These are phyloP conservation scores for Monochamus saltuarius DNA, from an alignment of 1,140 invertebrate species.

Conservation along the genomic window DNA sequence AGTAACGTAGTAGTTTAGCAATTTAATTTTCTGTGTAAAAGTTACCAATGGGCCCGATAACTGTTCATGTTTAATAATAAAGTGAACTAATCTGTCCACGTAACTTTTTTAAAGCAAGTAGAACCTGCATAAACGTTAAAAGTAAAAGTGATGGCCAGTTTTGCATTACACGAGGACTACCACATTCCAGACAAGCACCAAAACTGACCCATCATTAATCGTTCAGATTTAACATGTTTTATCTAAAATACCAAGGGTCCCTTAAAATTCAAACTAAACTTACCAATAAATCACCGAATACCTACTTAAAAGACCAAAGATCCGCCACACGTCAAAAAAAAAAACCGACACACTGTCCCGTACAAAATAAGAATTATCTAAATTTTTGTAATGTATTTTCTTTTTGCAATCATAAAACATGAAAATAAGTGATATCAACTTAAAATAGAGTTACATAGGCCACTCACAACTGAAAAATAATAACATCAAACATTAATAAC, in stretches of 20 bases:
- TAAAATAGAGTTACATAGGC: constrained; percentile 7
- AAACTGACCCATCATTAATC: constrained; percentile 12
- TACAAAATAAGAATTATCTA: neutral
- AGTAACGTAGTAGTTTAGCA: too few species aligned
- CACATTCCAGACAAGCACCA: constrained; percentile 14
- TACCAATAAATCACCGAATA: constrained; percentile 9
- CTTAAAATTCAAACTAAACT: neutral
- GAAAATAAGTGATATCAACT: too few species aligned
- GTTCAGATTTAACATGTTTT: constrained; percentile 15
- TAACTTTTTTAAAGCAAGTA: too few species aligned
- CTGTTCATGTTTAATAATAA: too few species aligned
- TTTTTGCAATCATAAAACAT: constrained; percentile 5
- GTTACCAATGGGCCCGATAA: too few species aligned
- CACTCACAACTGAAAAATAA: constrained; percentile 39
- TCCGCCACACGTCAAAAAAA: constrained; percentile 1
- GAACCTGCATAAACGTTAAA: neutral
- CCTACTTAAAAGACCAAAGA: constrained; percentile 6
- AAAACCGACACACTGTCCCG: constrained; percentile 7
- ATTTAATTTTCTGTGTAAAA: too few species aligned
- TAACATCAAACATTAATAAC: constrained; percentile 49
- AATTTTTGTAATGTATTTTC: neutral
- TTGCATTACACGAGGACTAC: constrained; percentile 5
- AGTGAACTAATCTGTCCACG: too few species aligned
- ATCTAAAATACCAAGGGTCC: constrained; percentile 6
- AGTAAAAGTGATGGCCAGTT: constrained; percentile 8